Evolutionary conservation across 1,140 invertebrate genomes (phyloP).

Genomic region (Drosophila repletoides): DNA sequence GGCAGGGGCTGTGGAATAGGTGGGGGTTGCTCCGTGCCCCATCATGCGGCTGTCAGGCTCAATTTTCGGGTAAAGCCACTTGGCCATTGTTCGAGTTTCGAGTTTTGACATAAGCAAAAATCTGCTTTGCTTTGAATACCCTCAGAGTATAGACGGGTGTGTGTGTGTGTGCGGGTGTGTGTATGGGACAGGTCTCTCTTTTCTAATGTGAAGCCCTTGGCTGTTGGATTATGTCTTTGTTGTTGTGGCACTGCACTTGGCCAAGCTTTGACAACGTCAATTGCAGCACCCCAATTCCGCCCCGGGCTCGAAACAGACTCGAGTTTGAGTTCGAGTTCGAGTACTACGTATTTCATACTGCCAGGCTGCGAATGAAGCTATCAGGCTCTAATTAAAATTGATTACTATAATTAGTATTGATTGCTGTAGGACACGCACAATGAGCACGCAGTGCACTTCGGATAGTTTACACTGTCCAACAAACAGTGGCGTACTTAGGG

Average conservation of each 20-base stretch:
- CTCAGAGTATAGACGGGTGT: conserved; percentile 15
- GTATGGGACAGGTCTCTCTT: conserved; percentile 34
- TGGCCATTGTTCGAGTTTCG: conserved; percentile 69
- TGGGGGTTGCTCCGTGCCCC: not conserved
- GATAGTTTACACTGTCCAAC: conserved; percentile 8
- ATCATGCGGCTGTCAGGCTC: conserved; percentile 60
- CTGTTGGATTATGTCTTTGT: conserved; percentile 57
- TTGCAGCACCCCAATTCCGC: conserved; percentile 46
- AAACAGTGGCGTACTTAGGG: too few relatives aligned
- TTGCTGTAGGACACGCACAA: conserved; percentile 59
- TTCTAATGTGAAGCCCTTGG: conserved; percentile 32
- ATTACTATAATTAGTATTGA: conserved; percentile 78
- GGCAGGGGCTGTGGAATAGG: not conserved
- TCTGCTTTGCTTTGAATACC: conserved; percentile 55
- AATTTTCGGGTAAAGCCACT: conserved; percentile 71
- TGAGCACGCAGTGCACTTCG: conserved; percentile 27
- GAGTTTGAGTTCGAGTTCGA: too few relatives aligned
- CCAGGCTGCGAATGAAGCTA: conserved; percentile 1
- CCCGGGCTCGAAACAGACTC: not conserved
- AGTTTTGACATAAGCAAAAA: conserved; percentile 77
- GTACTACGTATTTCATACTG: not conserved
- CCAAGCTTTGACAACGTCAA: conserved; percentile 65
- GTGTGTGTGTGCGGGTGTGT: conserved; percentile 13
- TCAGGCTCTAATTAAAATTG: conserved; percentile 72
- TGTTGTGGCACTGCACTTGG: conserved; percentile 31